Evolutionary conservation across 2,797 vertebrate species (phyloP).

Genomic region (Pachyuromys duprasi): DNA sequence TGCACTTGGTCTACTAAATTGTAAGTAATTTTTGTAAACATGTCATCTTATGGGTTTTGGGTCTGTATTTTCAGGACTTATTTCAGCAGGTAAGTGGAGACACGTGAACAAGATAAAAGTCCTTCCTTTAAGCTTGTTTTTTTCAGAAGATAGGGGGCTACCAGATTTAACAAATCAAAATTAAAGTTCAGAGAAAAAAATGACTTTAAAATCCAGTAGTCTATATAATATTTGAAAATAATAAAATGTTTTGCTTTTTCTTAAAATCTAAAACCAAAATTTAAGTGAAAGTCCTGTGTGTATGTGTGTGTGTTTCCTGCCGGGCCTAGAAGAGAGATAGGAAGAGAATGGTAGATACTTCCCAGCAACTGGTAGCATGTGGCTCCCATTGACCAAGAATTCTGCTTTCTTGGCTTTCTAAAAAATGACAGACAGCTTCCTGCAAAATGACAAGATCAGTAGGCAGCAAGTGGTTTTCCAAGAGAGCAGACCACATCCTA

Average conservation of each 20-base stretch:
- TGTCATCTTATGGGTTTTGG: not conserved
- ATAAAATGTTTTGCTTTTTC: not conserved
- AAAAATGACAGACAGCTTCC: not conserved
- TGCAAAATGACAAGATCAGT: not conserved
- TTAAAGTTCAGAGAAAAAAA: not conserved
- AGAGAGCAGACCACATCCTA: not conserved
- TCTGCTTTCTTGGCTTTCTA: not conserved
- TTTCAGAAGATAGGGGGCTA: not conserved
- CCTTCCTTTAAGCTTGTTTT: not conserved
- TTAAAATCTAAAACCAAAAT: not conserved
- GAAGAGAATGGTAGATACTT: not conserved
- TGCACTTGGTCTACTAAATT: not conserved
- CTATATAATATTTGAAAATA: not conserved
- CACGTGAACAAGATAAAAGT: not conserved
- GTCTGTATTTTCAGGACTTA: not conserved
- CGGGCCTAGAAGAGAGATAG: not conserved
- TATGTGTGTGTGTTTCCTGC: not conserved
- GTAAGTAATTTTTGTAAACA: slow-evolving; percentile 17
- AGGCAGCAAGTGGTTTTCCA: not conserved
- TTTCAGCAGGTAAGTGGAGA: not conserved
- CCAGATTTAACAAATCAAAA: not conserved
- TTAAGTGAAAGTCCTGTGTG: not conserved
- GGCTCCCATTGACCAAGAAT: not conserved
- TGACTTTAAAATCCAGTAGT: not conserved
- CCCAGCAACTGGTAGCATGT: not conserved